phyloP scores from a whole-genome alignment of 2,888 invertebrate species.

The Sphecodes monilicornis region DNA sequence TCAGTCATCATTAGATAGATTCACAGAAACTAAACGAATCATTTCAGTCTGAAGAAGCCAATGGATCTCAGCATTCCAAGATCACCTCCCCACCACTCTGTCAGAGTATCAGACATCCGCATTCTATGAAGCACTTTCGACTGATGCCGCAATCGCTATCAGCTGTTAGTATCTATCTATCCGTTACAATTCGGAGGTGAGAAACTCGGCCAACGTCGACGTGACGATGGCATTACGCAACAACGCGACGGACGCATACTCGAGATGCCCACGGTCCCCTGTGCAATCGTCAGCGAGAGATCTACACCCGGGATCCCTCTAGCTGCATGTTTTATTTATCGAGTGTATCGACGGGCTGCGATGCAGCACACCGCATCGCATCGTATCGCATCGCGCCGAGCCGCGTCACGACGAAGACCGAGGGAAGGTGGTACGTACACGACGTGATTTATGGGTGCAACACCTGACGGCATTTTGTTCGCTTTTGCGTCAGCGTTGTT shows the following conservation, averaged over 20 bases:
- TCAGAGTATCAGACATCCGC: too few relatives aligned
- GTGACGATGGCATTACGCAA: conserved; percentile 19
- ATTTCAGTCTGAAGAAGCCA: background rate
- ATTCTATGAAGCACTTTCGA: too few relatives aligned
- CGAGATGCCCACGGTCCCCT: background rate
- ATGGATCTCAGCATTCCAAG: background rate
- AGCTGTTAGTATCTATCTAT: background rate
- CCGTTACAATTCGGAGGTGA: background rate
- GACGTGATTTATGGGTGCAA: conserved; percentile 81
- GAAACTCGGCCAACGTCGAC: conserved; percentile 10
- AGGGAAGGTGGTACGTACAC: conserved; percentile 69
- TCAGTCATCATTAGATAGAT: too few relatives aligned
- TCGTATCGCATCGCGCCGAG: background rate
- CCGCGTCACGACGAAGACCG: conserved; percentile 68
- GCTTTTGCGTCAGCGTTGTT: conserved; percentile 76
- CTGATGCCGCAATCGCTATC: background rate
- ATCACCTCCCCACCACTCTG: background rate
- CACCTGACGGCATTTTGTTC: conserved; percentile 81
- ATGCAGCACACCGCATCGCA: conserved; percentile 23
- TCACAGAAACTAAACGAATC: background rate
- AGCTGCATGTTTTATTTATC: conserved; percentile 77
- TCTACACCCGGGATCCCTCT: conserved; percentile 46
- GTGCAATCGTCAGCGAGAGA: conserved; percentile 39
- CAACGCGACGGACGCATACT: conserved; percentile 9
- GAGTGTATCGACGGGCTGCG: conserved; percentile 63